Conservation (phyloP, 1,140 invertebrate genomes). For the Neodiprion virginianus region DNA sequence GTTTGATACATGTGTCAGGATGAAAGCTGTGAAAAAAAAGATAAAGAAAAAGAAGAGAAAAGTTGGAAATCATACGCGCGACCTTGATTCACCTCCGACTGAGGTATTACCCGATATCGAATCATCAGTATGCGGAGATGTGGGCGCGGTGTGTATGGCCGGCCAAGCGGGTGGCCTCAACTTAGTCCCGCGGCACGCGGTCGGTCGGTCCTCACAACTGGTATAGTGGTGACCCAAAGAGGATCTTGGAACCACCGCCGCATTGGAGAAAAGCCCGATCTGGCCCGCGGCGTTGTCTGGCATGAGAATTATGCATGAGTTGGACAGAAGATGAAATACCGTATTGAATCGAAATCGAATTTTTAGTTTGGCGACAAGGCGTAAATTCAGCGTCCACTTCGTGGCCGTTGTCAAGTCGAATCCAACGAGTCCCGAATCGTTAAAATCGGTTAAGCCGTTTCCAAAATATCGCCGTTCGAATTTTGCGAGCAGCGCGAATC, state of each 20-base stretch:
- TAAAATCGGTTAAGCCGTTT: too few relatives aligned
- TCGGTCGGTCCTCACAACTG: background rate
- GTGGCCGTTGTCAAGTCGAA: too few relatives aligned
- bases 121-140: slow-evolving; percentile 7
- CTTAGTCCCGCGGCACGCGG: background rate
- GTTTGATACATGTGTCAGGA: background rate
- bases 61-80: background rate
- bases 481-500: too few relatives aligned
- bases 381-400: too few relatives aligned
- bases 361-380: too few relatives aligned
- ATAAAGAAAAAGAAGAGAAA: background rate
- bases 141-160: background rate
- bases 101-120: background rate
- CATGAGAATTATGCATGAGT: too few relatives aligned
- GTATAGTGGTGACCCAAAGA: background rate
- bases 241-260: background rate
- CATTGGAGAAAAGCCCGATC: background rate
- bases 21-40: background rate
- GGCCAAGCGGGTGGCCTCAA: background rate
- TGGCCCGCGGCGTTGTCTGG: too few relatives aligned
- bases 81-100: background rate
- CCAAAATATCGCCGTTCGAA: too few relatives aligned
- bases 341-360: too few relatives aligned
- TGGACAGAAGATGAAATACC: too few relatives aligned
- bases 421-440: too few relatives aligned